phyloP scores from a whole-genome alignment of 1,140 invertebrate species.

The Tachypleus tridentatus region DNA sequence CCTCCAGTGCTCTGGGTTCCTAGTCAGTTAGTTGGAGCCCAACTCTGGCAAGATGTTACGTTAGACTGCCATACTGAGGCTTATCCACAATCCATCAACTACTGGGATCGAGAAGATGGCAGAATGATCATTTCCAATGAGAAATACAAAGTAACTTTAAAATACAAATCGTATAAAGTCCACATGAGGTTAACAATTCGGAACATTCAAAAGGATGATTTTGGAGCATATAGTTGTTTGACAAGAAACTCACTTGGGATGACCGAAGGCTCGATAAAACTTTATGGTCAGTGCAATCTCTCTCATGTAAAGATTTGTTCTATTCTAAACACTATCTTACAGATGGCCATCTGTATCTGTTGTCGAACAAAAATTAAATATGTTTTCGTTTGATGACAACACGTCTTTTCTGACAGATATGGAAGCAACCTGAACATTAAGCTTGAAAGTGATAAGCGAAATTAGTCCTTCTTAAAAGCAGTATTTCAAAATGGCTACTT shows the following conservation, averaged over 20 bases:
- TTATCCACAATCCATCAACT: constrained; percentile 75
- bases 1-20: constrained; percentile 75
- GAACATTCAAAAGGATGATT: constrained; percentile 54
- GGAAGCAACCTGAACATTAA: no score
- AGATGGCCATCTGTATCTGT: no score
- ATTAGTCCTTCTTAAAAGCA: no score
- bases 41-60: constrained; percentile 66
- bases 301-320: no score
- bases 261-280: constrained; percentile 68
- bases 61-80: constrained; percentile 82
- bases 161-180: constrained; percentile 62
- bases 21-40: constrained; percentile 74
- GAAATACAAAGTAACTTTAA: constrained; percentile 52
- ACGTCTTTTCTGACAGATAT: no score
- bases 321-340: no score
- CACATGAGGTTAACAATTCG: constrained; percentile 67
- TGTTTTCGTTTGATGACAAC: no score
- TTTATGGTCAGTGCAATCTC: constrained; percentile 57
- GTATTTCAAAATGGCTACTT: no score
- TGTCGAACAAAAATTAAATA: no score
- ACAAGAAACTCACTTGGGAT: constrained; percentile 81
- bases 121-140: constrained; percentile 65
- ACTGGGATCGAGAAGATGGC: constrained; percentile 64
- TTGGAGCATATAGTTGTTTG: constrained; percentile 70
- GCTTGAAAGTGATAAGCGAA: no score